Percentiles rank a stretch among this genome's conserved stretches.
Evolutionary conservation across 30 jellyfish, hydroid and myxozoan genomes (phyloP).

Genomic region (Nemopilema nomurai): DNA sequence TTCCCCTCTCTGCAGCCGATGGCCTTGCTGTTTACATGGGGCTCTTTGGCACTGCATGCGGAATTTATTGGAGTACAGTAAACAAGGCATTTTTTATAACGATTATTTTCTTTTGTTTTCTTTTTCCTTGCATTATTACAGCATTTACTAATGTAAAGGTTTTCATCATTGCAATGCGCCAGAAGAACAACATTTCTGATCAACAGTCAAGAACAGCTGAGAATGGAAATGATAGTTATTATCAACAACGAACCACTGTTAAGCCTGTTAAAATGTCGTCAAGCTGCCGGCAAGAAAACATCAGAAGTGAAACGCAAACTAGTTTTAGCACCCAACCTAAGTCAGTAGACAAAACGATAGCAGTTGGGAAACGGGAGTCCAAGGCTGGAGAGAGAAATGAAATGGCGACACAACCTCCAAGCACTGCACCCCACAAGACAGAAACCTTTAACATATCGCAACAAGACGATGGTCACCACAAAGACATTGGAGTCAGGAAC

Average conservation of each 20-base stretch:
- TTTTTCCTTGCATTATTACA: conserved; percentile 7
- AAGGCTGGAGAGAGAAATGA: too few species aligned
- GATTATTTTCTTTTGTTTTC: not conserved
- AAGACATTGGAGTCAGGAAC: too few species aligned
- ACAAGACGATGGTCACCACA: too few species aligned
- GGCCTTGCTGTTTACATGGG: conserved; percentile 26
- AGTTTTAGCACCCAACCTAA: too few species aligned
- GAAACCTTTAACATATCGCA: too few species aligned
- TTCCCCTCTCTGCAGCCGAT: conserved; percentile 24
- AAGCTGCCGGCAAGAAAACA: too few species aligned
- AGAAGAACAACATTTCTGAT: not conserved
- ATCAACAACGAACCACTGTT: not conserved
- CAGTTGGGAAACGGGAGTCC: too few species aligned
- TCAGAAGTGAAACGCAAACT: too few species aligned
- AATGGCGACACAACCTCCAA: too few species aligned
- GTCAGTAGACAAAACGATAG: too few species aligned
- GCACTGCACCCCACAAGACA: too few species aligned
- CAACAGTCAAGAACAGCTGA: not conserved
- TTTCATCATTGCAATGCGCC: conserved; percentile 27
- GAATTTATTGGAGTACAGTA: conserved; percentile 8
- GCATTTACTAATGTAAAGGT: conserved; percentile 35
- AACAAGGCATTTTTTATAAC: conserved; percentile 7
- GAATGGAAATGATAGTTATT: not conserved
- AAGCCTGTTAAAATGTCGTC: too few species aligned
- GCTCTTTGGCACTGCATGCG: conserved; percentile 25